Conservation (phyloP, 2,113 vertebrate species). For the Ovis canadensis region DNA sequence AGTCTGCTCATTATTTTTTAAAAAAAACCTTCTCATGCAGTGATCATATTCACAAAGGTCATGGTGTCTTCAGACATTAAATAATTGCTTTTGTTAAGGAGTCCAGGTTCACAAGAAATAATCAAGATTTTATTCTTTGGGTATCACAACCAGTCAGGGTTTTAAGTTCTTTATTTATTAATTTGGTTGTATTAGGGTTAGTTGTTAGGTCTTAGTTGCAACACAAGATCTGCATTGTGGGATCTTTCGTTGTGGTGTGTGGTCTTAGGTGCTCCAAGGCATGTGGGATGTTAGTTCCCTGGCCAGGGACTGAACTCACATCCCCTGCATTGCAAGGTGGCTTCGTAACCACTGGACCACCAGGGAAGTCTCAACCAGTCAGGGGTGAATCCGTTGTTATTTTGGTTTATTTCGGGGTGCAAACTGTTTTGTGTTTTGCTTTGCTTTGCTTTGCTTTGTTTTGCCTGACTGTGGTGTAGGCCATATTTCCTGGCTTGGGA, state of each 20-base stretch:
- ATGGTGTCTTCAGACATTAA: neutral
- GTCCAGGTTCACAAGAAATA: neutral
- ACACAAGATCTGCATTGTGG: neutral
- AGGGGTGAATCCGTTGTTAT: neutral
- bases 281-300: neutral
- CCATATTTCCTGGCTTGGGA: neutral
- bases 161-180: neutral
- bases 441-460: neutral
- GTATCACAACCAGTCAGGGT: neutral
- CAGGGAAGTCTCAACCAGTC: neutral
- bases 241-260: neutral
- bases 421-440: neutral
- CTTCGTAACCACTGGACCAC: neutral
- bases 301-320: neutral
- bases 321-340: neutral
- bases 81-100: neutral
- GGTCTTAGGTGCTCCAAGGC: neutral
- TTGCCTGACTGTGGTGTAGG: neutral
- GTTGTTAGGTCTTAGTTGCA: neutral
- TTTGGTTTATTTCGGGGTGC: neutral
- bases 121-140: neutral
- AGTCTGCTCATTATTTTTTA: neutral
- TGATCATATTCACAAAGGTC: neutral
- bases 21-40: neutral
- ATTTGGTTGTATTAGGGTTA: neutral